phyloP scores from a whole-genome alignment of 2,113 vertebrate genomes.

The Poeciliopsis occidentalis region DNA sequence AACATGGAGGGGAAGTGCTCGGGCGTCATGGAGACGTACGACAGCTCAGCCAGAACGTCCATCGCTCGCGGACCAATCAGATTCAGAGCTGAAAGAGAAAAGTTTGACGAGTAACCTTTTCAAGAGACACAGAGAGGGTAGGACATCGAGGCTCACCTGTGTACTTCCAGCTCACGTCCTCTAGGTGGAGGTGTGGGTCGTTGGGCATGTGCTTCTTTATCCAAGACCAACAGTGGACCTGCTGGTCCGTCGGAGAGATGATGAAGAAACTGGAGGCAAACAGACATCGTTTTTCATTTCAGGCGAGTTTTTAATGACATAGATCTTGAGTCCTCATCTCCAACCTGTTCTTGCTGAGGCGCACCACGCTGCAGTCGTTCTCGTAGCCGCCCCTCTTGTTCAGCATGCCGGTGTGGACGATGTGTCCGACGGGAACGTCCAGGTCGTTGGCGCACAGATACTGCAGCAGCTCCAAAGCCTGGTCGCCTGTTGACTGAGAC shows the following conservation, averaged over 20 bases:
- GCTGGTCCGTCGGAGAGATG: constrained; percentile 97
- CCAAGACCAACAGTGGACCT: constrained; percentile 98
- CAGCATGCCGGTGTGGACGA: constrained; percentile 97
- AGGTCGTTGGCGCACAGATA: constrained; percentile 94
- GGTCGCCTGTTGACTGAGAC: constrained; percentile 83
- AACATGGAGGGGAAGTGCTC: constrained; percentile 97
- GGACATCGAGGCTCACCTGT: constrained; percentile 81
- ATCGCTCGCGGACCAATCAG: constrained; percentile 96
- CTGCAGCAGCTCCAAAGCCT: constrained; percentile 90
- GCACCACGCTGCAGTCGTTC: constrained; percentile 96
- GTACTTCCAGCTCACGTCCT: constrained; percentile 98
- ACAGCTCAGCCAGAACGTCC: constrained; percentile 94
- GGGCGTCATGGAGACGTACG: constrained; percentile 94
- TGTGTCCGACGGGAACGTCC: constrained; percentile 95
- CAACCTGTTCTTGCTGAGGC: constrained; percentile 93
- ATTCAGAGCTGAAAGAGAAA: constrained; percentile 86
- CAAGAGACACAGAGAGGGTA: neutral
- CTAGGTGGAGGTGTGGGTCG: constrained; percentile 87
- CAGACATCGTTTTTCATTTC: neutral
- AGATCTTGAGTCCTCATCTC: neutral
- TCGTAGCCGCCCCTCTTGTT: constrained; percentile 94
- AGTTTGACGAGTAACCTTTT: neutral
- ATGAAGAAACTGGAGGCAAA: constrained; percentile 90
- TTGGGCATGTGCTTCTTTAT: constrained; percentile 90
- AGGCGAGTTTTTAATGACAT: neutral